Percentiles rank a stretch among this genome's conserved stretches.
Evolutionary conservation across 2,113 vertebrate genomes (phyloP).

Genomic region (Centropristis striata): DNA sequence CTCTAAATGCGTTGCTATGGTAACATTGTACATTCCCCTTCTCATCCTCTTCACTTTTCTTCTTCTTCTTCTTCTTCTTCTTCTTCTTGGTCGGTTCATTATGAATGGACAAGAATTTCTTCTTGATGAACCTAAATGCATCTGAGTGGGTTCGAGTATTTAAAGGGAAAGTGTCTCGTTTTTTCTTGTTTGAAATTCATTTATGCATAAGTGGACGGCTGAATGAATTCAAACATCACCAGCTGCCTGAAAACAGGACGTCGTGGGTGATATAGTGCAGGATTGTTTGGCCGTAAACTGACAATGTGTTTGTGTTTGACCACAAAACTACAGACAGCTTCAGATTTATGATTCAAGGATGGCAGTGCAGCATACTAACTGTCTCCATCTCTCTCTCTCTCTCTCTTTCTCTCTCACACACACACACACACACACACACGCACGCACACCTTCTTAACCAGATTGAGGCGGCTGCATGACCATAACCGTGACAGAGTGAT

Average conservation of each 20-base stretch:
- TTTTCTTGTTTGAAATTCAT: slow-evolving; percentile 47
- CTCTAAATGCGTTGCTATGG: slow-evolving; percentile 67
- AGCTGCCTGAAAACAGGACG: slow-evolving; percentile 29
- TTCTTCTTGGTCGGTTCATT: slow-evolving; percentile 43
- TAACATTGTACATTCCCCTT: slow-evolving; percentile 36
- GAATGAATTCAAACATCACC: slow-evolving; percentile 42
- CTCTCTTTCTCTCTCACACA: slow-evolving; percentile 11
- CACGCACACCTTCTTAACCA: slow-evolving; percentile 28
- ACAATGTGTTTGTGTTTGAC: slow-evolving; percentile 45
- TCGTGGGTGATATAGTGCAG: slow-evolving; percentile 18
- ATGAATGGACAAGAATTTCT: slow-evolving; percentile 5
- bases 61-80: slow-evolving; percentile 38
- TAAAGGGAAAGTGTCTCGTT: slow-evolving; percentile 30
- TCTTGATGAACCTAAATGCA: slow-evolving; percentile 46
- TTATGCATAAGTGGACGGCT: slow-evolving; percentile 25
- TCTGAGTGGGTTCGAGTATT: slow-evolving; percentile 39
- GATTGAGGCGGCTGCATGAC: slow-evolving; percentile 35
- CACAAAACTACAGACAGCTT: slow-evolving; percentile 18
- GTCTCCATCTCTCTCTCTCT: neutral
- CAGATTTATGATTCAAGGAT: slow-evolving; percentile 45
- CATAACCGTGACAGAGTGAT: slow-evolving; percentile 65
- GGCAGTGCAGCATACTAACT: slow-evolving; percentile 34
- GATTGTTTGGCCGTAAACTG: slow-evolving; percentile 35
- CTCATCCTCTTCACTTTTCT: neutral
- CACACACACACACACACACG: neutral